A percentile compares a stretch with the other conserved stretches of the same genome.
Evolutionary conservation across 2,797 vertebrate species (phyloP).

Genomic region (Lepus oiostolus): DNA sequence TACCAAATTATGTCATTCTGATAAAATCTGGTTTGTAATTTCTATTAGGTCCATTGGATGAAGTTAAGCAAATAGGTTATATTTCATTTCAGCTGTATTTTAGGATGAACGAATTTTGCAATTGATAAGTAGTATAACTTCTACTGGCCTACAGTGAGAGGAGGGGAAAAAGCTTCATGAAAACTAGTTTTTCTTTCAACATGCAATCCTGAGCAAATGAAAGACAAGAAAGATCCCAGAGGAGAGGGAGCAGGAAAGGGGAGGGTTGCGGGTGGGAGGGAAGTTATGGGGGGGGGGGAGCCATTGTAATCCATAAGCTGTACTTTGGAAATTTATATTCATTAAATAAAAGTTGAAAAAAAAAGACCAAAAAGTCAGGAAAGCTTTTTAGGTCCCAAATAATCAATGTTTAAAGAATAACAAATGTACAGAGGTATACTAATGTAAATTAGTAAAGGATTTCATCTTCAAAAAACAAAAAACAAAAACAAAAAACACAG

Average conservation of each 20-base stretch:
- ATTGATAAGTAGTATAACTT: slow-evolving; percentile 67
- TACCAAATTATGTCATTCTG: slow-evolving; percentile 75
- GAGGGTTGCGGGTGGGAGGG: no score
- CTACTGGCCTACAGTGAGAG: slow-evolving; percentile 59
- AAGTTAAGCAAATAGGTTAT: slow-evolving; percentile 76
- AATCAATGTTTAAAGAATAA: slow-evolving; percentile 78
- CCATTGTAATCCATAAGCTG: no score
- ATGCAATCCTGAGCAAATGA: slow-evolving; percentile 38
- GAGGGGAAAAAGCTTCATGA: slow-evolving; percentile 41
- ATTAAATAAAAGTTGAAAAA: no score
- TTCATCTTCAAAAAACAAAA: slow-evolving; percentile 64
- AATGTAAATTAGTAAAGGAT: slow-evolving; percentile 63
- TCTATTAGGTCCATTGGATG: slow-evolving; percentile 68
- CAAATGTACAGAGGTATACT: slow-evolving; percentile 66
- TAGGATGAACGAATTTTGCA: slow-evolving; percentile 78
- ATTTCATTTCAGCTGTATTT: slow-evolving; percentile 77
- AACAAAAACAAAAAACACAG: background rate
- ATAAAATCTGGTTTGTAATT: slow-evolving; percentile 80
- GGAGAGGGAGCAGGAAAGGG: no score
- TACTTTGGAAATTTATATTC: no score
- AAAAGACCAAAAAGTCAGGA: slow-evolving; percentile 74
- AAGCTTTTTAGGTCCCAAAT: slow-evolving; percentile 65
- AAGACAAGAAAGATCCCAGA: slow-evolving; percentile 19
- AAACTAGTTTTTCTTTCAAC: slow-evolving; percentile 60
- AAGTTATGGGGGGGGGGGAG: no score